phyloP scores from a whole-genome alignment of 2,888 invertebrate species.

The Cryptophagus acutangulus region DNA sequence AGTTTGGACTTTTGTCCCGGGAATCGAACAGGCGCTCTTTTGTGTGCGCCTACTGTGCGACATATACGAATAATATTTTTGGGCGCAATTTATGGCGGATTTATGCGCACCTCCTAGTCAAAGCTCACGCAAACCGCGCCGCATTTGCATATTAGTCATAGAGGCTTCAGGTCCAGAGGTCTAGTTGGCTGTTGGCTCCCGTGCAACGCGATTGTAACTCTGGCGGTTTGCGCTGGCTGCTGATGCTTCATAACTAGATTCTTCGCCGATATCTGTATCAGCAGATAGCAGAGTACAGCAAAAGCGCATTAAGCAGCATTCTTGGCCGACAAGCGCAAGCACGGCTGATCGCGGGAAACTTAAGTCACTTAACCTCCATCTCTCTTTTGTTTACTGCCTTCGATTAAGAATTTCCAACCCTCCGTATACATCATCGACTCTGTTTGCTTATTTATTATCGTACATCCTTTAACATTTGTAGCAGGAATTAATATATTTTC shows the following conservation, averaged over 20 bases:
- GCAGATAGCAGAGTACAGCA: constrained; percentile 42
- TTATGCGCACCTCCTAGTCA: too few species aligned
- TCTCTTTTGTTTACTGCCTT: neutral
- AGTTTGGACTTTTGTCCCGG: constrained; percentile 20
- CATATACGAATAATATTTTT: constrained; percentile 20
- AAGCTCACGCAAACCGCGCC: too few species aligned
- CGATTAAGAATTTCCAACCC: too few species aligned
- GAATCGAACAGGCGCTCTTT: constrained; percentile 25
- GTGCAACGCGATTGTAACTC: constrained; percentile 34
- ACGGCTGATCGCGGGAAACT: constrained; percentile 12
- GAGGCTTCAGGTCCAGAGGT: too few species aligned
- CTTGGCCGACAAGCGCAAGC: constrained; percentile 24
- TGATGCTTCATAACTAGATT: constrained; percentile 39
- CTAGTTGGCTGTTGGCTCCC: constrained; percentile 22
- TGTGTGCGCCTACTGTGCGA: constrained; percentile 36
- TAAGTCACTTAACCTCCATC: neutral
- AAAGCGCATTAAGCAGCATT: constrained; percentile 46
- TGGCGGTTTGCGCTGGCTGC: constrained; percentile 36
- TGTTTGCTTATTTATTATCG: too few species aligned
- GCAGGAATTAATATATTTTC: too few species aligned
- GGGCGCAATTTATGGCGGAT: too few species aligned
- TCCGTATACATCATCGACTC: too few species aligned
- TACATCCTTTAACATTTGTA: too few species aligned
- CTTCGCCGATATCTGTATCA: constrained; percentile 45
- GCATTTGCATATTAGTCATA: too few species aligned